These are phyloP conservation scores for Myodes glareolus DNA, from an alignment of 2,113 vertebrate species.

Conservation along the genomic window DNA sequence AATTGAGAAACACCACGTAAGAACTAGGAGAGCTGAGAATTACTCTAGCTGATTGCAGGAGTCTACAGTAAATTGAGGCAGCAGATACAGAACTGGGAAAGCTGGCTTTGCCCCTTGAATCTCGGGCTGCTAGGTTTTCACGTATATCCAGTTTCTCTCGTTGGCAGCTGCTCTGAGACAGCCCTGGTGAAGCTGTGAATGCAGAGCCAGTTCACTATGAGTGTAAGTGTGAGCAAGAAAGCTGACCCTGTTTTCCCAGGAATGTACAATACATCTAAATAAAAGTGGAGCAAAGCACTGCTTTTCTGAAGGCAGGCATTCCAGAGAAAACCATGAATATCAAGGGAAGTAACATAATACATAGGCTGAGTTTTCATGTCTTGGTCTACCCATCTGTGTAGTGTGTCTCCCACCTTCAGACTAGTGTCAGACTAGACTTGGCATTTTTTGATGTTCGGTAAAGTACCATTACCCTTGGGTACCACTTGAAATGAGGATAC, in stretches of 20 bases:
- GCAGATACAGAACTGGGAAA: not conserved
- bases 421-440: not conserved
- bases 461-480: not conserved
- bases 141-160: not conserved
- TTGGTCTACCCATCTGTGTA: fast-evolving
- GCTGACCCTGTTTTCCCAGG: not conserved
- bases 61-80: not conserved
- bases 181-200: not conserved
- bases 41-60: not conserved
- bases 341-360: no score
- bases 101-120: not conserved
- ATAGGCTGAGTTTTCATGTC: no score
- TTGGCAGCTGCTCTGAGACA: not conserved
- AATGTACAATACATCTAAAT: not conserved
- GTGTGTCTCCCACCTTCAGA: not conserved
- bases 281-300: not conserved
- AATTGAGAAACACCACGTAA: not conserved
- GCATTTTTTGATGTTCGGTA: not conserved
- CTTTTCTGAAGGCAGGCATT: not conserved
- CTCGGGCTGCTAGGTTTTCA: not conserved
- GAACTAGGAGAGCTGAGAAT: not conserved
- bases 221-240: not conserved
- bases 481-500: not conserved
- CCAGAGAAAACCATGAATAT: not conserved
- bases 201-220: not conserved